Evolutionary conservation across 2,113 vertebrate genomes (phyloP).

Genomic region (Asarcornis scutulata): DNA sequence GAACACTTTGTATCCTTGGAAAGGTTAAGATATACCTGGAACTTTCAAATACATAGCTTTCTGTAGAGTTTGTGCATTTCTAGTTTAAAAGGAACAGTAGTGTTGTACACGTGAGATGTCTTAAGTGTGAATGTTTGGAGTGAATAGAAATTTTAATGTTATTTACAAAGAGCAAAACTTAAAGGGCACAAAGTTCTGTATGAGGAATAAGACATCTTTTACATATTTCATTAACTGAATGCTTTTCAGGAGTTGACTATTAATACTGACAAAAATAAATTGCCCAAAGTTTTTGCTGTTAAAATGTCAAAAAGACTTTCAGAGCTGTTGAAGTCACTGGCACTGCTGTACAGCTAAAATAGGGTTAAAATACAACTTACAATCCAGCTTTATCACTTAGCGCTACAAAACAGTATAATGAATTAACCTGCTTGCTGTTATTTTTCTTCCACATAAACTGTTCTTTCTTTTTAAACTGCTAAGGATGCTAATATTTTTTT

Average conservation of each 20-base stretch:
- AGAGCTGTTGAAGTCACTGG: neutral
- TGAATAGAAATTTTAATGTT: conserved; percentile 14
- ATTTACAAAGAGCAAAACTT: neutral
- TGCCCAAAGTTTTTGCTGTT: neutral
- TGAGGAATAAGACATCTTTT: neutral
- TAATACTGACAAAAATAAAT: neutral
- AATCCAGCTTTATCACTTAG: neutral
- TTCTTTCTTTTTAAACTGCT: neutral
- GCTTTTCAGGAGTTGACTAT: neutral
- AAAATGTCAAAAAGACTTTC: neutral
- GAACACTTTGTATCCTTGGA: conserved; percentile 5
- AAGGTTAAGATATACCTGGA: neutral
- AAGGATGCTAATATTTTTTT: neutral
- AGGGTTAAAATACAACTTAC: neutral
- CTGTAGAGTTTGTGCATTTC: conserved; percentile 31
- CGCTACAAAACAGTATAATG: neutral
- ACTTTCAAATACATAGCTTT: conserved; percentile 33
- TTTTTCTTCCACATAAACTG: neutral
- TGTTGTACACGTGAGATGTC: conserved; percentile 49
- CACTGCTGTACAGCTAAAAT: neutral
- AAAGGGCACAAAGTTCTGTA: neutral
- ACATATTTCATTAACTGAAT: neutral
- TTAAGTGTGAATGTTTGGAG: conserved; percentile 41
- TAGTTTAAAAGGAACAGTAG: conserved; percentile 37
- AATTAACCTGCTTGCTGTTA: neutral